Base-by-base conservation (phyloP, 2,113 vertebrate genomes). In the Lota lota region DNA sequence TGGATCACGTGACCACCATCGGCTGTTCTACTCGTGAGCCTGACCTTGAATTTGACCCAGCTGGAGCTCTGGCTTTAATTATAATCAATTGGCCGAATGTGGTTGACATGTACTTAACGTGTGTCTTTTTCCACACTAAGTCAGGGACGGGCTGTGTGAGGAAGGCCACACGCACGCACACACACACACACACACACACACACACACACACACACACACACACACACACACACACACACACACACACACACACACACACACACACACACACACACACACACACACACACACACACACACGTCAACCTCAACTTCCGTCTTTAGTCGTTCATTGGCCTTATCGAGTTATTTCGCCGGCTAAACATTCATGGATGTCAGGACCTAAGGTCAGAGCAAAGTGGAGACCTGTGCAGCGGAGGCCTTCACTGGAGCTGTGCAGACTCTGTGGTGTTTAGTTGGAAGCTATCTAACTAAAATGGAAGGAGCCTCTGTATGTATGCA, bases 171-270 rank as follows among this genome's bases (percentile, higher is more conserved):
- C 28, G 6, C 28, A 28, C 28, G 6, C 28, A 53, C 11, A 53
- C 11, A 53, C 12, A 17, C 11, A 53, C 12, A 53, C 50, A 17
- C 0, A 12, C 50, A 15, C 50, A 15, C 50, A 51, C 50, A 15
- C 17, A 53, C 17, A 53, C 1, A 53, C 50, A 15, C 50, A 17
- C 50, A 53, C 50, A 53, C 40, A 12, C 5, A 12, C 40, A 50
- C 40, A 50, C 40, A 50, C 40, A 50, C 40, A 50, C 40, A 50
- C 40, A 50, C 40, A 50, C 40, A 50, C 40, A 50, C 40, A 50
- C 40, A 50, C 40, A 50, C 40, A 60, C 21, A 69, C 64, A 19
- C 51, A 57, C 36, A 59, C 58, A n/a, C 62, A 59, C 64, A 20
- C 64, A 18, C 59, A 51, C 20, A 50, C 28, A 28, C 1, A 28